A percentile compares a stretch with the other conserved stretches of the same genome.
Conservation (phyloP, 2,797 vertebrate species). For the Scarus forsteni region DNA sequence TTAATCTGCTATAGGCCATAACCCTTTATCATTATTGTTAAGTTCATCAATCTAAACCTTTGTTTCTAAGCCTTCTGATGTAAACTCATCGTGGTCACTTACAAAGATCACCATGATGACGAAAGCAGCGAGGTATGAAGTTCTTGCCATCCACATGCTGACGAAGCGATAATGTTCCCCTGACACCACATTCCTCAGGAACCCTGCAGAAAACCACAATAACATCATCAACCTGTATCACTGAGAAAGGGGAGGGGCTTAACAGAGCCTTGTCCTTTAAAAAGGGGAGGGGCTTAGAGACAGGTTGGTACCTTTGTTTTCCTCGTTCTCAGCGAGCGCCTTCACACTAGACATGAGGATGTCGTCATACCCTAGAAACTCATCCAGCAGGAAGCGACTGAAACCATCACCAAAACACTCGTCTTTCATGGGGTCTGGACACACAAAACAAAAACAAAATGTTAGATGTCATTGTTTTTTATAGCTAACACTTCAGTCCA, state of each 20-base stretch:
- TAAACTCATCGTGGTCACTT: slow-evolving; percentile 64
- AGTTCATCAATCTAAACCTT: too few relatives aligned
- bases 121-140: slow-evolving; percentile 95
- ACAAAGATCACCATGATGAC: slow-evolving; percentile 99
- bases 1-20: too few relatives aligned
- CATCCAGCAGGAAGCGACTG: slow-evolving; percentile 95
- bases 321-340: slow-evolving; percentile 95
- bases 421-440: slow-evolving; percentile 74
- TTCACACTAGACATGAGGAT: slow-evolving; percentile 99
- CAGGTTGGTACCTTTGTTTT: slow-evolving; percentile 91
- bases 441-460: background rate
- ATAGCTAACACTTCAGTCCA: too few relatives aligned
- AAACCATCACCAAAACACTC: slow-evolving; percentile 96
- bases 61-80: too few relatives aligned
- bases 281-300: background rate
- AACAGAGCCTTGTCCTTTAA: too few relatives aligned
- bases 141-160: slow-evolving; percentile 99
- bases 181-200: slow-evolving; percentile 95
- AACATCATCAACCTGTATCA: background rate
- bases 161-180: slow-evolving; percentile 98
- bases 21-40: too few relatives aligned
- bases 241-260: too few relatives aligned
- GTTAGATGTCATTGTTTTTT: too few relatives aligned
- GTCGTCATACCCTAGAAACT: slow-evolving; percentile 97
- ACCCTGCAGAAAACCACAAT: slow-evolving; percentile 82